Percentiles rank a stretch among this genome's conserved stretches.
Conservation (phyloP, 2,113 vertebrate species). For the Pheucticus melanocephalus region DNA sequence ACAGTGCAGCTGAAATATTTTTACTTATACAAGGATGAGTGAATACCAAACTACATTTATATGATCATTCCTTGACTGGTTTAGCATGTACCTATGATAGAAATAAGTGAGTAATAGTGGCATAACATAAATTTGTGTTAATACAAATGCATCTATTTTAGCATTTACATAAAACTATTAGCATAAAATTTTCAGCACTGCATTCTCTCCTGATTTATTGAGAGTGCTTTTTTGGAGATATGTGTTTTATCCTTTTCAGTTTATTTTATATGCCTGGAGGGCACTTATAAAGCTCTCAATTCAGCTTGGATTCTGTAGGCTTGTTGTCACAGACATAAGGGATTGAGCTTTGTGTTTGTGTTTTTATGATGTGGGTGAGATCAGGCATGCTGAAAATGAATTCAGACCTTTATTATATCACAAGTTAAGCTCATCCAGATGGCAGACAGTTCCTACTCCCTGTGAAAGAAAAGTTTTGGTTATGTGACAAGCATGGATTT, state of each 20-base stretch:
- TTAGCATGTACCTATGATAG: not conserved
- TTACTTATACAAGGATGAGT: not conserved
- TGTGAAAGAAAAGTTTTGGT: not conserved
- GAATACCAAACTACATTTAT: not conserved
- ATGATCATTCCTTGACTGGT: not conserved
- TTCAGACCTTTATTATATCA: not conserved
- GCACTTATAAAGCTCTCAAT: not conserved
- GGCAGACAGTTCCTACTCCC: not conserved
- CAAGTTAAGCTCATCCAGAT: slow-evolving; percentile 22
- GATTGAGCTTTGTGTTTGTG: not conserved
- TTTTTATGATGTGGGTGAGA: not conserved
- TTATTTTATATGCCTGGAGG: not conserved
- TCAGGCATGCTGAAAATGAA: not conserved
- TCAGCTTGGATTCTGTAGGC: not conserved
- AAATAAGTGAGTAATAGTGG: not conserved
- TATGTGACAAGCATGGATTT: not conserved
- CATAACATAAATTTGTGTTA: not conserved
- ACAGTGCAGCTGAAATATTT: not conserved
- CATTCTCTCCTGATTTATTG: not conserved
- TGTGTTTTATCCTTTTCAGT: fast-evolving
- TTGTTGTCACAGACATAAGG: not conserved
- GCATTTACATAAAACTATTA: not conserved
- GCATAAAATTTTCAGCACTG: not conserved
- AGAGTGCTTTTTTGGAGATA: not conserved
- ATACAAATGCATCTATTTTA: not conserved